These are phyloP conservation scores for Passer domesticus DNA, from an alignment of 2,113 vertebrate species.

Conservation along the genomic window DNA sequence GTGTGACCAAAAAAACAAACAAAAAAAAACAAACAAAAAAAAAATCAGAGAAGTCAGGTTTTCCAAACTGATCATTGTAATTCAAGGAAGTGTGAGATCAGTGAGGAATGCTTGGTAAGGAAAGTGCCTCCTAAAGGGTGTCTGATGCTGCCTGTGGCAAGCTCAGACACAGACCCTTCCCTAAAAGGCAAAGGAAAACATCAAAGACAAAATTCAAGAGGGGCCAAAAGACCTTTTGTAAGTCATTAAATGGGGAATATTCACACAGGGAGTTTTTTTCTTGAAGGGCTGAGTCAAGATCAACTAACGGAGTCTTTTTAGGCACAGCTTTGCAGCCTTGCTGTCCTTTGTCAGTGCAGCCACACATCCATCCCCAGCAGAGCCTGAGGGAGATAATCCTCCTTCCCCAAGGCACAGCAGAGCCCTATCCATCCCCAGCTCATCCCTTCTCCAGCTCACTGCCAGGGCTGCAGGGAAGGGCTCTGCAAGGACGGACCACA, in stretches of 20 bases:
- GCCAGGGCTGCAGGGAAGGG: not conserved
- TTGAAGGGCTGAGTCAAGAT: not conserved
- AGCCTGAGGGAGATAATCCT: not conserved
- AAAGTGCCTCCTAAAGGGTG: not conserved
- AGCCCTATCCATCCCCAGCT: not conserved
- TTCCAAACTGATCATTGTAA: not conserved
- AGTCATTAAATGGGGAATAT: not conserved
- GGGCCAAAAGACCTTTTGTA: not conserved
- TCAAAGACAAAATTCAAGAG: not conserved
- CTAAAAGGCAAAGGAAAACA: not conserved
- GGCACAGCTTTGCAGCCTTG: not conserved
- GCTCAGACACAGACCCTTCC: not conserved
- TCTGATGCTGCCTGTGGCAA: not conserved
- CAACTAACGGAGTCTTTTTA: not conserved
- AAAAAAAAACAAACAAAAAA: not conserved
- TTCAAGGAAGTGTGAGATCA: not conserved
- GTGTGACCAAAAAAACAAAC: accelerated
- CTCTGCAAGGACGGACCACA: not conserved
- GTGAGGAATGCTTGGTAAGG: not conserved
- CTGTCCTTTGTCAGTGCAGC: not conserved
- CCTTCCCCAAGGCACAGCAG: not conserved
- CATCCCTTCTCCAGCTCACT: not conserved
- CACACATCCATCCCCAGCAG: not conserved
- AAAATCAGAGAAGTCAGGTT: not conserved
- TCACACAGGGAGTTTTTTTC: not conserved